Evolutionary conservation across 1,140 invertebrate genomes (phyloP), one percentile per base, ranked within the genome.

Genomic region (Cyclargus thomasi): DNA sequence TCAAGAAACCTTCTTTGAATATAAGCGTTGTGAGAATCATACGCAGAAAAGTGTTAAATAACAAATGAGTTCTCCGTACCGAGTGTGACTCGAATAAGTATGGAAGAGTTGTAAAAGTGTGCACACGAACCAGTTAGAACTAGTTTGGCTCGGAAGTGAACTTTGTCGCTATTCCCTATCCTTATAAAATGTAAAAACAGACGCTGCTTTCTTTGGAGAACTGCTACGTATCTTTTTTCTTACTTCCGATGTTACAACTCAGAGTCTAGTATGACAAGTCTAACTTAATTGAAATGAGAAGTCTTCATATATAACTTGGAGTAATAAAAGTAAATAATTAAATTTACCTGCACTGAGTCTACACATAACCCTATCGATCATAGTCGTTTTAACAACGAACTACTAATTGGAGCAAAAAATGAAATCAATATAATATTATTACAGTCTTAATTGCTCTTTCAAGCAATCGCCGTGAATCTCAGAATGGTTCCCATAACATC

Each of bases 401-500:
- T 0, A 47, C 14, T 47, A 14, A 47, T 47, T 16, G 10, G 11
- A 47, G 39, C 14, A 4, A 47, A 14, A 47, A 47, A 14, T 16
- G 39, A 47, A 47, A 47, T 47, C 39, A 29, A 29, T 29, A 29
- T 29, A 7, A 29, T 4, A 29, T 4, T 8, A 29, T 29, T 29
- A 29, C 5, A 29, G 39, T 47, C 3, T 16, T 47, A 47, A 47
- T 47, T 47, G 39, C 39, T 47, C 11, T 47, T 8, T 47, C 39
- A 47, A 16, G 39, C 14, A 14, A 47, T 47, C 3, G 39, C 39
- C 39, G 39, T 47, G 39, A 59, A 62, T 66, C 63, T 36, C 53
- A 17, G 29, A 23, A 53, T 68, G 47, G 53, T 71, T 86, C 81
- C 75, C 78, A 81, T 79, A 75, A 81, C 79, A 75, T 64, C 69